phyloP scores from a whole-genome alignment of 2,113 vertebrate species.

The Cervus canadensis region DNA sequence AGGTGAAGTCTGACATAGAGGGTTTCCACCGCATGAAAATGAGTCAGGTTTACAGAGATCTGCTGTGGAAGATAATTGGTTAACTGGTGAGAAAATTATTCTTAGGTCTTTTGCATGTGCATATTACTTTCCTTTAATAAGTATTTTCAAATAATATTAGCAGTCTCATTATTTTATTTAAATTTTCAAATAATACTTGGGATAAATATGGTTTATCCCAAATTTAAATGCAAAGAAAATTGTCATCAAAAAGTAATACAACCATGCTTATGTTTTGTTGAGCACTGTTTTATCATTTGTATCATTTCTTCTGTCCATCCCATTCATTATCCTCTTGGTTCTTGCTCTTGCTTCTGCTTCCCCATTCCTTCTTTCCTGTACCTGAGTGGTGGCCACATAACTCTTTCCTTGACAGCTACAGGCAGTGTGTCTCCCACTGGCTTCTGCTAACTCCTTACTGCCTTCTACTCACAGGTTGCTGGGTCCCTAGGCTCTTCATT shows the following conservation, averaged over 20 bases:
- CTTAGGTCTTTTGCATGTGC: not conserved
- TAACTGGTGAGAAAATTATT: not conserved
- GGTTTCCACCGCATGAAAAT: not conserved
- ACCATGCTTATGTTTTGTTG: not conserved
- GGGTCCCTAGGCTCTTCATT: too few relatives aligned
- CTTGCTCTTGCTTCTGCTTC: not conserved
- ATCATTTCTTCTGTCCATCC: not conserved
- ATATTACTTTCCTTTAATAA: not conserved
- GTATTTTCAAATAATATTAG: not conserved
- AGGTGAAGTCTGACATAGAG: not conserved
- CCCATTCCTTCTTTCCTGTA: not conserved
- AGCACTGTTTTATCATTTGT: not conserved
- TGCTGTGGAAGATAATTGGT: not conserved
- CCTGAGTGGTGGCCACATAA: fast-evolving
- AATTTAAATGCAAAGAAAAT: not conserved
- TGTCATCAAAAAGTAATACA: not conserved
- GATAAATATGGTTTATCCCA: not conserved
- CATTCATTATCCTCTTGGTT: not conserved
- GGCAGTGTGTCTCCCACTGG: fast-evolving
- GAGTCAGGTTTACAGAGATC: not conserved
- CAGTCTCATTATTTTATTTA: not conserved
- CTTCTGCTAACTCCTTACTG: not conserved
- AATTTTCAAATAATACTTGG: not conserved
- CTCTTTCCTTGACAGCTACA: not conserved
- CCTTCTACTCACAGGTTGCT: not conserved